These are phyloP conservation scores for Catonia carolina DNA, from an alignment of 2,888 invertebrate species.

Conservation along the genomic window DNA sequence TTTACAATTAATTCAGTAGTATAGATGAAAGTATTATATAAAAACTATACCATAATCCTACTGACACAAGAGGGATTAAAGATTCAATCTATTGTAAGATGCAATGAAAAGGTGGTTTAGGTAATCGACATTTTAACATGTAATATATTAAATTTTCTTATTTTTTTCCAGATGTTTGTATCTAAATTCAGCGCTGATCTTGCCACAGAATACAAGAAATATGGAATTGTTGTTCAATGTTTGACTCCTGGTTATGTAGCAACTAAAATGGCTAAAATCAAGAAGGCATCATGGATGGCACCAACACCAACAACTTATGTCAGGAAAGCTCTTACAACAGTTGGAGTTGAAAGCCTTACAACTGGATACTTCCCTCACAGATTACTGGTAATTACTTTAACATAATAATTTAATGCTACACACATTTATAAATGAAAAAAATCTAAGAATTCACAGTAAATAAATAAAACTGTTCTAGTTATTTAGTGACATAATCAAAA, in stretches of 20 bases:
- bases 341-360: slow-evolving; percentile 62
- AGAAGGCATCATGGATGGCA: slow-evolving; percentile 62
- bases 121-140: no score
- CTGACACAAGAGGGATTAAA: no score
- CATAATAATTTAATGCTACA: no score
- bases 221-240: slow-evolving; percentile 72
- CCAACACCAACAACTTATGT: slow-evolving; percentile 69
- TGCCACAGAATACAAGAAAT: slow-evolving; percentile 62
- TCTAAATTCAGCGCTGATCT: slow-evolving; percentile 73
- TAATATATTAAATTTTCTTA: no score
- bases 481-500: no score
- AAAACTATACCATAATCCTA: no score
- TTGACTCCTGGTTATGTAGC: slow-evolving; percentile 83
- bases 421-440: neutral
- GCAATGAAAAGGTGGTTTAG: no score
- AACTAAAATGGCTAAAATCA: slow-evolving; percentile 83
- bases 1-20: no score
- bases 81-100: no score
- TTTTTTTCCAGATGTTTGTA: slow-evolving; percentile 59
- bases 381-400: slow-evolving; percentile 47
- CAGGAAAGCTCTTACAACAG: slow-evolving; percentile 58
- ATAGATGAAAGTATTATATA: no score
- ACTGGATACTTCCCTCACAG: slow-evolving; percentile 71
- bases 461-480: no score
- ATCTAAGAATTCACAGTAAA: neutral